Evolutionary conservation across 2,888 invertebrate genomes (phyloP).

Genomic region (Temnothorax rugatulus): DNA sequence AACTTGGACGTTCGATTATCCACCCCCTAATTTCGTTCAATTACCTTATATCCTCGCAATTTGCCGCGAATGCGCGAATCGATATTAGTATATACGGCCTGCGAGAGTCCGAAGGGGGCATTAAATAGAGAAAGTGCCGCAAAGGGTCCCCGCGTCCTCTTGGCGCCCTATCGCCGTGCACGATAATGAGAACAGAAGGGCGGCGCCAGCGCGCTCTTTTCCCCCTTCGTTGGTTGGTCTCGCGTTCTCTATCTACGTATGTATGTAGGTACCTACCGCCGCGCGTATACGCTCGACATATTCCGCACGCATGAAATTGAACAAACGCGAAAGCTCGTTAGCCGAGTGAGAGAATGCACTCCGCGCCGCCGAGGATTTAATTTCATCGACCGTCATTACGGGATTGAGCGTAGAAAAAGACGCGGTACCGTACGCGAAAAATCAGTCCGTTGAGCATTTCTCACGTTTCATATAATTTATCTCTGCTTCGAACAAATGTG

Average conservation of each 20-base stretch:
- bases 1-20: conserved; percentile 32
- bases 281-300: conserved; percentile 30
- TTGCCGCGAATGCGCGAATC: conserved; percentile 45
- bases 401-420: conserved; percentile 55
- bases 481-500: background rate
- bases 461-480: background rate
- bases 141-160: conserved; percentile 28
- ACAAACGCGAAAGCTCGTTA: conserved; percentile 78
- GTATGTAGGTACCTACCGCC: background rate
- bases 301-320: conserved; percentile 67
- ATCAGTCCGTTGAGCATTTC: background rate
- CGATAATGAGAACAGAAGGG: conserved; percentile 70
- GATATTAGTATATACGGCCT: conserved; percentile 24
- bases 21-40: conserved; percentile 40
- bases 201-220: conserved; percentile 26
- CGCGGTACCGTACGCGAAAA: conserved; percentile 43
- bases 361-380: conserved; percentile 62
- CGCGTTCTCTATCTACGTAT: background rate
- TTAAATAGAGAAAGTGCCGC: conserved; percentile 51
- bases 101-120: background rate
- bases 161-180: conserved; percentile 38
- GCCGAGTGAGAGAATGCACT: conserved; percentile 60
- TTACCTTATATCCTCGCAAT: conserved; percentile 48
- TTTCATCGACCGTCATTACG: conserved; percentile 68
- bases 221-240: background rate